Evolutionary conservation across 92 coral and sea anemone genomes (phyloP).

Genomic region (Hydrozoanthus gracilis): DNA sequence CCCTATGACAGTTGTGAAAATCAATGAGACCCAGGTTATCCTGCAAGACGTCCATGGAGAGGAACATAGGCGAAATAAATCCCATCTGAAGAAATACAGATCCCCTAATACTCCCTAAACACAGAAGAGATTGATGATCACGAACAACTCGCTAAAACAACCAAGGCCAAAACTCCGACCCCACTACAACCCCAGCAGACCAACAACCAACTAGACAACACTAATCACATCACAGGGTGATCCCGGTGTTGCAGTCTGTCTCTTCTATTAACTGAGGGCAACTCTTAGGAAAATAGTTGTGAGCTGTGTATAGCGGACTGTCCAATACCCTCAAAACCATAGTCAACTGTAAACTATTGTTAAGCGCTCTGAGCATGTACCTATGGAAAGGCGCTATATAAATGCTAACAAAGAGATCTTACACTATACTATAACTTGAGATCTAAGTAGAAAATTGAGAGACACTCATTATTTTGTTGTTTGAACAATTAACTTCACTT

Average conservation of each 20-base stretch:
- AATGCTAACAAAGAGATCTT: too few relatives aligned
- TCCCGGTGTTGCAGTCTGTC: too few relatives aligned
- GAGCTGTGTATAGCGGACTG: too few relatives aligned
- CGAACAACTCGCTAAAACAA: not conserved
- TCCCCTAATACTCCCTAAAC: not conserved
- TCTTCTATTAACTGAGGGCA: too few relatives aligned
- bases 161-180: conserved; percentile 1
- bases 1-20: conserved; percentile 39
- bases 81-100: not conserved
- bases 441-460: not conserved
- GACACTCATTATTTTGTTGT: not conserved
- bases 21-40: conserved; percentile 31
- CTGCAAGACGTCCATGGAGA: conserved; percentile 19
- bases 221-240: too few relatives aligned
- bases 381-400: too few relatives aligned
- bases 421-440: not conserved
- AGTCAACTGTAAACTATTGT: too few relatives aligned
- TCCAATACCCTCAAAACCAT: too few relatives aligned
- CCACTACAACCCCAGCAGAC: not conserved
- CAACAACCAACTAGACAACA: not conserved
- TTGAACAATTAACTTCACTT: not conserved
- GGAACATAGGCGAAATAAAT: conserved; percentile 5
- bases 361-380: too few relatives aligned
- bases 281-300: too few relatives aligned
- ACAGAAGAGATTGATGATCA: not conserved